Evolutionary conservation across 2,797 vertebrate genomes (phyloP), one percentile per base, ranked within the genome.

Genomic region (Parotocinclus haroldoi): DNA sequence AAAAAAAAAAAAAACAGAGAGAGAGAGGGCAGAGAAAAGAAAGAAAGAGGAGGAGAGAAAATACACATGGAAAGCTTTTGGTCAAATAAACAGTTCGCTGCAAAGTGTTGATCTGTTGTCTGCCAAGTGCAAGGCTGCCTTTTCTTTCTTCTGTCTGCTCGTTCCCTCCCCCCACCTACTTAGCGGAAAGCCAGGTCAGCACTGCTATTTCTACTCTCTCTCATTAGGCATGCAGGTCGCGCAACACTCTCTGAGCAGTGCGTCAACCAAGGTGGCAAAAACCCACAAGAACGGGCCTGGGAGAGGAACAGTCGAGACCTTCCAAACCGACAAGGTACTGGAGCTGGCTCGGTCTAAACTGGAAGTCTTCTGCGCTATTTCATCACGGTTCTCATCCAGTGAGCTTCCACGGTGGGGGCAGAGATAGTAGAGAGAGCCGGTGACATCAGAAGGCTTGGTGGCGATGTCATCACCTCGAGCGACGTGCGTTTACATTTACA

Each of bases 151-250:
- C 71, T 78, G 69, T 54, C 60, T 42, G 40, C 16, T 13, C 55
- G 58, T 51, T 18, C 16, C 49, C 65, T 61, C 75, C 72, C 81
- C 71, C 80, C 73, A 81, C 82, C 75, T 80, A 84, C 76, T 76
- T 55, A 72, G 83, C 81, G 68, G 68, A 88, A 81, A 86, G 81
- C 70, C 85, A 77, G 87, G 84, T 81, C 82, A 85, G 78, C 84
- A 83, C 64, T 56, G 82, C 81, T 89, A 90, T 76, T 82, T 79
- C 91, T 84, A 80, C 72, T 80, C 42, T 76, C 78, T 77, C 82
- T 86, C 85, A 81, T 89, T 90, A 86, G 79, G 81, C 63, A 66
- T 73, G 10, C 50, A 71, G 83, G 83, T 85, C 82, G 78, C 73
- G 61, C 73, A 76, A 68, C 79, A 76, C 68, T 68, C 79, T 48